These are phyloP conservation scores for Drosophila eohydei DNA, from an alignment of 2,888 invertebrate genomes.

Conservation along the genomic window DNA sequence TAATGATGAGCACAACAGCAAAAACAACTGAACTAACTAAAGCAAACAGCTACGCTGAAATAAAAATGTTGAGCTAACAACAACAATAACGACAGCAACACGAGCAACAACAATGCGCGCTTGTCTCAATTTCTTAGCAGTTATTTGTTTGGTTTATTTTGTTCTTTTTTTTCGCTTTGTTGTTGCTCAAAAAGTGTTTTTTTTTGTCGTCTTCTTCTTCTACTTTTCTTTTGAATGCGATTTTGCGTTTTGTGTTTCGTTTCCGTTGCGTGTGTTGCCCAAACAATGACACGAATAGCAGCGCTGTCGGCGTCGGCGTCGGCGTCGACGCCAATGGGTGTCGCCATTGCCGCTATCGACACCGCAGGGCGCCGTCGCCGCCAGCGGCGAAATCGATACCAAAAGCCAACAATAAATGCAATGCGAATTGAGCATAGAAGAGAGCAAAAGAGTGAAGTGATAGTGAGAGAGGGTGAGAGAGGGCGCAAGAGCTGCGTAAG, in stretches of 20 bases:
- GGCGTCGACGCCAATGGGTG: conserved; percentile 32
- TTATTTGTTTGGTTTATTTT: conserved; percentile 1
- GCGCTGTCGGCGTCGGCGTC: conserved; percentile 10
- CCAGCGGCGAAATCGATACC: conserved; percentile 54
- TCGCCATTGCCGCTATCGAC: conserved; percentile 40
- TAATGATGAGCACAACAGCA: conserved; percentile 11
- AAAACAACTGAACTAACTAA: conserved; percentile 9
- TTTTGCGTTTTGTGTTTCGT: conserved; percentile 44
- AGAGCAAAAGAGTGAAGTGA: background rate
- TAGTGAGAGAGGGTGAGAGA: background rate
- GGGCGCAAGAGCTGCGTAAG: background rate
- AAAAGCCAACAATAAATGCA: conserved; percentile 43
- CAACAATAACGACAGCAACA: background rate
- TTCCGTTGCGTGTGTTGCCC: conserved; percentile 54
- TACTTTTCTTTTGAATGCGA: conserved; percentile 34
- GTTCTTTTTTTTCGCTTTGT: conserved; percentile 1
- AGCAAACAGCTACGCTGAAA: conserved; percentile 15
- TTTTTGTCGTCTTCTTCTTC: background rate
- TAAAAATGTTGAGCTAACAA: conserved; percentile 25
- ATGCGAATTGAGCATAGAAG: conserved; percentile 34
- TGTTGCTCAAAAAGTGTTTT: background rate
- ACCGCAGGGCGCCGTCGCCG: conserved; percentile 31
- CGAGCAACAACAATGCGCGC: conserved; percentile 31
- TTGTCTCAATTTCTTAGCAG: conserved; percentile 34
- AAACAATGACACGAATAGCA: conserved; percentile 38